Conservation (phyloP, 2,113 vertebrate genomes). For the Tangachromis dhanisi region DNA sequence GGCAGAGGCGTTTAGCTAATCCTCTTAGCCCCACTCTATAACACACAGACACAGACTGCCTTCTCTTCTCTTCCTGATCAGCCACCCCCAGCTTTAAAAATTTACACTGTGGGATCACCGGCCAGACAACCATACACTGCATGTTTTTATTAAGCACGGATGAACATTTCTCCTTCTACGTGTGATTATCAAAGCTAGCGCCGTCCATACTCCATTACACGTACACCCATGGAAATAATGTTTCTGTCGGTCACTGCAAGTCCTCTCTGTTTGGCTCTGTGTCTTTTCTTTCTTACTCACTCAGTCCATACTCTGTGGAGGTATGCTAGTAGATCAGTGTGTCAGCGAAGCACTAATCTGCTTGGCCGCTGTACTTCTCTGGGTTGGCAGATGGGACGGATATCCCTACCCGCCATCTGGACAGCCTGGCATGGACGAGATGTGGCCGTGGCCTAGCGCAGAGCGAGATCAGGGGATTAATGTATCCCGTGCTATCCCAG, state of each 20-base stretch:
- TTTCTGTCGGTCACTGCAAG: background rate
- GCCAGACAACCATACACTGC: background rate
- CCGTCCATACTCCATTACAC: background rate
- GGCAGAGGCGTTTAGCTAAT: constrained; percentile 69
- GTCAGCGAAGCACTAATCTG: constrained; percentile 60
- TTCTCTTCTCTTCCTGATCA: constrained; percentile 45
- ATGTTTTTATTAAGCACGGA: background rate
- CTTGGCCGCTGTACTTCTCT: constrained; percentile 51
- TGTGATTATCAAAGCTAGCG: background rate
- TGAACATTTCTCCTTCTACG: background rate
- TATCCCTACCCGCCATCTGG: constrained; percentile 68
- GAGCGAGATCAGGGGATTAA: constrained; percentile 63
- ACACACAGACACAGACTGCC: constrained; percentile 57
- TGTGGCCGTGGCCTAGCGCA: constrained; percentile 29
- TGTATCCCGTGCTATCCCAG: constrained; percentile 9
- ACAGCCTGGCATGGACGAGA: constrained; percentile 42
- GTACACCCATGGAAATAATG: background rate
- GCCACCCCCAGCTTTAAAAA: constrained; percentile 29
- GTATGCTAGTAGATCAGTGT: constrained; percentile 67
- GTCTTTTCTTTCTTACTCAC: background rate
- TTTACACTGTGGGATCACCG: constrained; percentile 34
- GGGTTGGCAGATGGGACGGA: constrained; percentile 65
- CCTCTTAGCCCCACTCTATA: constrained; percentile 67
- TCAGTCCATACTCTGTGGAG: background rate
- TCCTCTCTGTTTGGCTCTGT: background rate